Evolutionary conservation across 2,797 vertebrate species (phyloP).

Genomic region (Esox masquinongy): DNA sequence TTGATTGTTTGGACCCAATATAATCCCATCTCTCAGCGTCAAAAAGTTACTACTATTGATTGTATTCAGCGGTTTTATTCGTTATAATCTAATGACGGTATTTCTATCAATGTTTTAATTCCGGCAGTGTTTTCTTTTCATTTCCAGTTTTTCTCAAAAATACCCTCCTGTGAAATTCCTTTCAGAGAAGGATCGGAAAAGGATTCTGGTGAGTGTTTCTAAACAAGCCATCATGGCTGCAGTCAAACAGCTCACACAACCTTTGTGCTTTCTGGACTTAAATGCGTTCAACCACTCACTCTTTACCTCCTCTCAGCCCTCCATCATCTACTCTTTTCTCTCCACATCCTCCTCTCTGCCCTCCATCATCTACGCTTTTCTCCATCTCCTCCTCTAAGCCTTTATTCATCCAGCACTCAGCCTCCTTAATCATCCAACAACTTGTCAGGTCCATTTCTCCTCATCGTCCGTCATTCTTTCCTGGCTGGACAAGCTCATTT

Average conservation of each 20-base stretch:
- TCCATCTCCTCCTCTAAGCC: background rate
- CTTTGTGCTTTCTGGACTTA: background rate
- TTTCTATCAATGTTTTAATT: background rate
- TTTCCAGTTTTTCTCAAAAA: constrained; percentile 90
- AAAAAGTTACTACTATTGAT: background rate
- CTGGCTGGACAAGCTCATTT: background rate
- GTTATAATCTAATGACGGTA: background rate
- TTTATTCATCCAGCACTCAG: background rate
- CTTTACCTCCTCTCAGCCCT: background rate
- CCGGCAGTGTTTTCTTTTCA: constrained; percentile 14
- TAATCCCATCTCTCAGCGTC: background rate
- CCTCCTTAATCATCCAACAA: constrained; percentile 6
- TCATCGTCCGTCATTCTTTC: background rate
- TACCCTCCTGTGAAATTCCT: constrained; percentile 98
- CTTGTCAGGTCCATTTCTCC: background rate
- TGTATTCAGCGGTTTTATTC: background rate
- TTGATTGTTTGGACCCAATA: background rate
- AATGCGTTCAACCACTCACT: background rate
- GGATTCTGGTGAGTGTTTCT: constrained; percentile 89
- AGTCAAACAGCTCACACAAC: background rate
- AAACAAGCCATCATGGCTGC: background rate
- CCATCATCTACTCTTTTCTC: background rate
- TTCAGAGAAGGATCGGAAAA: constrained; percentile 97
- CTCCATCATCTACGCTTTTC: no score
- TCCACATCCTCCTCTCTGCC: background rate